Percentiles rank a stretch among this genome's conserved stretches.
Conservation (phyloP, 2,797 vertebrate species). For the Danio kyathit region DNA sequence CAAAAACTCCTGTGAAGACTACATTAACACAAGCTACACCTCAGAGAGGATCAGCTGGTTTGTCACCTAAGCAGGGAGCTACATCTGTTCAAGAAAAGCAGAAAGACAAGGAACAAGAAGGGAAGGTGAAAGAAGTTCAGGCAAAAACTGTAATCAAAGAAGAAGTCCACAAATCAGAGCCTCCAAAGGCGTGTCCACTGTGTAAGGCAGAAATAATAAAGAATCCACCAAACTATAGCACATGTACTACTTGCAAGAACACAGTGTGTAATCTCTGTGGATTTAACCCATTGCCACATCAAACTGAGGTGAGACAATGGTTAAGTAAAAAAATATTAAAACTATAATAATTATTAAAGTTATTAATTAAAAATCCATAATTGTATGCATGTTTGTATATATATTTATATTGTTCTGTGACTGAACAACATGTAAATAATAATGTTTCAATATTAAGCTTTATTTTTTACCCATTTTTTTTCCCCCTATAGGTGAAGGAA, state of each 20-base stretch:
- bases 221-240: constrained; percentile 82
- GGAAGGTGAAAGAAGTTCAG: constrained; percentile 68
- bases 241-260: constrained; percentile 69
- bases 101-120: constrained; percentile 68
- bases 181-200: constrained; percentile 53
- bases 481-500: constrained; percentile 82
- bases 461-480: constrained; percentile 20
- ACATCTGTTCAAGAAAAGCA: constrained; percentile 66
- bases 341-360: no score
- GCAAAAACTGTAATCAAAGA: background rate
- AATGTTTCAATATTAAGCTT: no score
- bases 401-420: background rate
- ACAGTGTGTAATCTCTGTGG: constrained; percentile 84
- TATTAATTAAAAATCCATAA: no score
- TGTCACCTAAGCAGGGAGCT: constrained; percentile 65
- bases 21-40: constrained; percentile 41
- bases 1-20: constrained; percentile 38
- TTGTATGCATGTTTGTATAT: no score
- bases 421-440: no score
- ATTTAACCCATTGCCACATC: constrained; percentile 85
- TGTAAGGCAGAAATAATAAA: constrained; percentile 75
- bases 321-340: no score
- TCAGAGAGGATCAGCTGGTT: constrained; percentile 64
- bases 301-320: constrained; percentile 77
- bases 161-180: constrained; percentile 29